Conservation (phyloP, 2,113 vertebrate genomes). For the Myocastor coypus region DNA sequence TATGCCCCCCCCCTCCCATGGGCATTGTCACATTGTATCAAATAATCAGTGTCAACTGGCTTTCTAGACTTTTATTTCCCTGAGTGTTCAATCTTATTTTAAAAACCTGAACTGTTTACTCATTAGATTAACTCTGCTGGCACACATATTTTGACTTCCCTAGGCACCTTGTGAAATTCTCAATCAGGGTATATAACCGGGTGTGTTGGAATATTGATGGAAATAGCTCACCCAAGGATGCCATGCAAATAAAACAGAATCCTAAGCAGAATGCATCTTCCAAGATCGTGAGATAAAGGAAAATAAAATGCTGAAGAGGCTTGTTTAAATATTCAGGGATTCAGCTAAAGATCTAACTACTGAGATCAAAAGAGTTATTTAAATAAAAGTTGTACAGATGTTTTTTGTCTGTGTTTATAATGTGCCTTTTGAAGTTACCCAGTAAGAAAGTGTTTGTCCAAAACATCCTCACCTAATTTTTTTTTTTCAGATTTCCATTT, state of each 20-base stretch:
- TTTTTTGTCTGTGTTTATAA: conserved; percentile 62
- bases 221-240: conserved; percentile 78
- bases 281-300: conserved; percentile 84
- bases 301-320: conserved; percentile 81
- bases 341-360: conserved; percentile 77
- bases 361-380: conserved; percentile 81
- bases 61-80: conserved; percentile 76
- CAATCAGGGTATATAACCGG: conserved; percentile 81
- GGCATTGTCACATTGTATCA: conserved; percentile 79
- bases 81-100: conserved; percentile 80
- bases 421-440: conserved; percentile 67
- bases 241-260: conserved; percentile 82
- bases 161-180: conserved; percentile 83
- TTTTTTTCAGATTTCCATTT: conserved; percentile 35
- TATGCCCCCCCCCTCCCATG: conserved; percentile 76
- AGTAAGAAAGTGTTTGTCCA: conserved; percentile 58
- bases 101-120: conserved; percentile 82
- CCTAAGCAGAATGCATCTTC: conserved; percentile 84
- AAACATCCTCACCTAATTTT: conserved; percentile 45
- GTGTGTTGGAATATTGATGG: conserved; percentile 80
- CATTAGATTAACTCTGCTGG: conserved; percentile 83
- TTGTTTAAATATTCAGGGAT: conserved; percentile 80
- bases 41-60: conserved; percentile 81
- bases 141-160: conserved; percentile 82
- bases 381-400: conserved; percentile 67